Conservation (phyloP, 2,888 invertebrate genomes). For the Schizotus pectinicornis region DNA sequence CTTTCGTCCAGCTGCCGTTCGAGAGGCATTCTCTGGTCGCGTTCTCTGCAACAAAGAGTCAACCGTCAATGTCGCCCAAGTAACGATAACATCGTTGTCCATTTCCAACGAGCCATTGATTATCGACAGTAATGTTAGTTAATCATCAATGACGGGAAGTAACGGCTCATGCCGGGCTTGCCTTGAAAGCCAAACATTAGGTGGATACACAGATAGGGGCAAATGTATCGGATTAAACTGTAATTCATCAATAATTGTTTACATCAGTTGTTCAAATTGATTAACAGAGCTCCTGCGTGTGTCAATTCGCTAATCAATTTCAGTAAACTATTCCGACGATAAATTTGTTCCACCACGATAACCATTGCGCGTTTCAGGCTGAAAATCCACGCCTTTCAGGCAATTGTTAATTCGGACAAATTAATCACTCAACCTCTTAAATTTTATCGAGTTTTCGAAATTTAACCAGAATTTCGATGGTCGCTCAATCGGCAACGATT, state of each 20-base stretch:
- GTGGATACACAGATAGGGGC: not conserved
- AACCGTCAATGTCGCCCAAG: not conserved
- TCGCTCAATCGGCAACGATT: no score
- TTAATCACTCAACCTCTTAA: no score
- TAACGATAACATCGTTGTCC: not conserved
- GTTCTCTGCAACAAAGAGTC: constrained; percentile 70
- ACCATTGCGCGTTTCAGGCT: no score
- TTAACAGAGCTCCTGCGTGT: not conserved
- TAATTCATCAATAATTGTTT: constrained; percentile 20
- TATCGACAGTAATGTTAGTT: no score
- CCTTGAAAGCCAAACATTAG: not conserved
- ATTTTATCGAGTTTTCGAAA: no score
- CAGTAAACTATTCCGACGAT: constrained; percentile 3
- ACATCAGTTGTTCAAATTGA: constrained; percentile 6
- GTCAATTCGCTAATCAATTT: constrained; percentile 11
- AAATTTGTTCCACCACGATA: not conserved
- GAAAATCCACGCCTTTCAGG: no score
- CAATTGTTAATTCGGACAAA: no score
- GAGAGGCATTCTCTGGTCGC: constrained; percentile 78
- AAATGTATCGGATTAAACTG: constrained; percentile 16
- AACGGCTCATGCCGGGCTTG: no score
- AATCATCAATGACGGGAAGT: no score
- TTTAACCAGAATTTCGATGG: no score
- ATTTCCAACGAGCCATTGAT: not conserved
- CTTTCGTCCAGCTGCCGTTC: constrained; percentile 85